Percentiles rank a stretch among this genome's conserved stretches.
These are phyloP conservation scores for Verasper variegatus DNA, from an alignment of 2,113 vertebrate species.

Conservation along the genomic window DNA sequence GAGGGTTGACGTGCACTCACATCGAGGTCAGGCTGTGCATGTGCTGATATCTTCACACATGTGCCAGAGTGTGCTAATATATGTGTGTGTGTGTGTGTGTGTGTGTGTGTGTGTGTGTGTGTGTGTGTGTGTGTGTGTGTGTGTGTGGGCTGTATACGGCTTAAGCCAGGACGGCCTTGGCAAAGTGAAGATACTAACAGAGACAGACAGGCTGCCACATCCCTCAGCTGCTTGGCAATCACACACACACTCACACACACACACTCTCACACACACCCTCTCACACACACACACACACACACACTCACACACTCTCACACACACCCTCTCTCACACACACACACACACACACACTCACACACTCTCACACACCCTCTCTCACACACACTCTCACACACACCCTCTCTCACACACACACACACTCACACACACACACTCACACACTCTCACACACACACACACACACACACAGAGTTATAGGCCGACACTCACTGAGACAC, in stretches of 20 bases:
- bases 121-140: not conserved
- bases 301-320: too few species aligned
- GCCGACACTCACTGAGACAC: not conserved
- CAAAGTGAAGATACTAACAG: constrained; percentile 65
- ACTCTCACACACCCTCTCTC: not conserved
- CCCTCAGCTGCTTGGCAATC: constrained; percentile 57
- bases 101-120: not conserved
- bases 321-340: too few species aligned
- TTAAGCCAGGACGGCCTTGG: constrained; percentile 51
- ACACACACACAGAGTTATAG: not conserved
- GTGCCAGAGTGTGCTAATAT: not conserved
- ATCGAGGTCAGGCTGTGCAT: constrained; percentile 7
- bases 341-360: not conserved
- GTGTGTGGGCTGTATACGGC: constrained; percentile 18
- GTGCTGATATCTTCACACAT: not conserved
- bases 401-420: not conserved
- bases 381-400: constrained; percentile 17
- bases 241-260: constrained; percentile 9
- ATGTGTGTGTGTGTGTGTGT: not conserved
- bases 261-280: not conserved
- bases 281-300: too few species aligned
- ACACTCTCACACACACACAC: constrained; percentile 23
- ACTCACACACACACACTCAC: not conserved
- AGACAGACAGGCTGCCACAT: constrained; percentile 71
- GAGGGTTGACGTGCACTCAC: constrained; percentile 4